Conservation (phyloP, 2,797 vertebrate genomes). For the Ceyx erithaca region DNA sequence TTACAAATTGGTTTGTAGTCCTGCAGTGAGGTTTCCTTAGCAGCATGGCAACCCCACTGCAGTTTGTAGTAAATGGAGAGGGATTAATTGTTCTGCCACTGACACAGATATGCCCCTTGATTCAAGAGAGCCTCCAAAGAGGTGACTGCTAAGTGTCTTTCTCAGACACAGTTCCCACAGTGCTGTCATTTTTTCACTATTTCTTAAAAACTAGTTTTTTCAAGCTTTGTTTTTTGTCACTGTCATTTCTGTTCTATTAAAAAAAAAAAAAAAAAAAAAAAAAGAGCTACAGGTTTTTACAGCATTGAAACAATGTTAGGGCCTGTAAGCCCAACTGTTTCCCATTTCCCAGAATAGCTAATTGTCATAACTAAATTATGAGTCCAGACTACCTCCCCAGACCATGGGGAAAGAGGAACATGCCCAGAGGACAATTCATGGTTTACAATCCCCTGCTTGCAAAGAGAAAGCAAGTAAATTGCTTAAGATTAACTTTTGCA, state of each 20-base stretch:
- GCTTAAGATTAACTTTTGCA: not conserved
- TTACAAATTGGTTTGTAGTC: not conserved
- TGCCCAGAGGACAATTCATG: not conserved
- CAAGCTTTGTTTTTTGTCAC: not conserved
- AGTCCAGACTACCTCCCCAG: not conserved
- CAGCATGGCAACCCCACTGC: not conserved
- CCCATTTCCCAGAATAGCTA: not conserved
- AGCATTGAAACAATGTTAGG: not conserved
- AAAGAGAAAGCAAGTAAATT: not conserved
- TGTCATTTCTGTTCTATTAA: not conserved
- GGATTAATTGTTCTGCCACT: not conserved
- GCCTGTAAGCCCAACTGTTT: not conserved
- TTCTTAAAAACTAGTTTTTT: not conserved
- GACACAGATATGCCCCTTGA: not conserved
- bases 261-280: not conserved
- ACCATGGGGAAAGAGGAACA: not conserved
- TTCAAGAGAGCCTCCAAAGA: not conserved
- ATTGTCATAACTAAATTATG: not conserved
- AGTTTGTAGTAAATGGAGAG: not conserved
- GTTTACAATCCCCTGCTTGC: not conserved
- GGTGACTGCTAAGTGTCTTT: fast-evolving
- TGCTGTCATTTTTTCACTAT: not conserved
- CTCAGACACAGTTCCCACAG: not conserved
- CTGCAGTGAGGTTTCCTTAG: not conserved
- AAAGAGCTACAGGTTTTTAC: not conserved